A percentile compares a stretch with the other conserved stretches of the same genome.
Conservation (phyloP, 35 echinoderm and acorn worm species). For the Eucidaris tribuloides region DNA sequence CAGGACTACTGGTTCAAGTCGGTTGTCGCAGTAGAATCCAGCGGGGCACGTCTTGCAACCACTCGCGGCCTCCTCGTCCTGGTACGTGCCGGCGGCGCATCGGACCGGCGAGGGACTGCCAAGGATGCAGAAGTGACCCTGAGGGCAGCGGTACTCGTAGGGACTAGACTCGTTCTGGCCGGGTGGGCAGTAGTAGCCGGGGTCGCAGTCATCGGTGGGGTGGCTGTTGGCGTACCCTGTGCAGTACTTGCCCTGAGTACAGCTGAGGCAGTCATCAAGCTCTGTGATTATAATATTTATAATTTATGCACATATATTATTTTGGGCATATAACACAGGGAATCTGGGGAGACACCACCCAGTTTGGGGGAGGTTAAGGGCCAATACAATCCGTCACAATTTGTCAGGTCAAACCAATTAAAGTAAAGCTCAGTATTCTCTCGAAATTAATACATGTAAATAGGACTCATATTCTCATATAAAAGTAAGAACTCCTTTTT, state of each 20-base stretch:
- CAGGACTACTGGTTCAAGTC: slow-evolving; percentile 68
- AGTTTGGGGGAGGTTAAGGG: too few relatives aligned
- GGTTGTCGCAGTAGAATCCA: slow-evolving; percentile 93
- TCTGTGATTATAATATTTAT: too few relatives aligned
- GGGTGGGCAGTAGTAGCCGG: slow-evolving; percentile 88
- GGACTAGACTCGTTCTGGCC: slow-evolving; percentile 59
- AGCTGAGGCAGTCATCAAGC: slow-evolving; percentile 80
- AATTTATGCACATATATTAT: too few relatives aligned
- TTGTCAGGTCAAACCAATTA: too few relatives aligned
- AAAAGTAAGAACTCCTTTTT: too few relatives aligned
- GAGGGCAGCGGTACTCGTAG: slow-evolving; percentile 67
- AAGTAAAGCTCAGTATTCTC: too few relatives aligned
- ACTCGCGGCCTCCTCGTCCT: slow-evolving; percentile 72
- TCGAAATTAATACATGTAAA: too few relatives aligned
- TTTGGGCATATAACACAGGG: too few relatives aligned
- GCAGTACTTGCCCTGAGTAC: slow-evolving; percentile 82
- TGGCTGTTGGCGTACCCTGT: slow-evolving; percentile 76
- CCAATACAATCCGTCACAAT: too few relatives aligned
- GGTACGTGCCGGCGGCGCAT: slow-evolving; percentile 78
- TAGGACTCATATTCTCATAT: too few relatives aligned
- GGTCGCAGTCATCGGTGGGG: slow-evolving; percentile 47
- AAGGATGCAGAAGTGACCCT: slow-evolving; percentile 81
- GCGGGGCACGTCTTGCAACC: slow-evolving; percentile 76
- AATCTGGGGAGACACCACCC: too few relatives aligned
- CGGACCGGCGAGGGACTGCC: slow-evolving; percentile 82